phyloP scores from a whole-genome alignment of 2,888 invertebrate genomes.

The Epinotia demarniana region DNA sequence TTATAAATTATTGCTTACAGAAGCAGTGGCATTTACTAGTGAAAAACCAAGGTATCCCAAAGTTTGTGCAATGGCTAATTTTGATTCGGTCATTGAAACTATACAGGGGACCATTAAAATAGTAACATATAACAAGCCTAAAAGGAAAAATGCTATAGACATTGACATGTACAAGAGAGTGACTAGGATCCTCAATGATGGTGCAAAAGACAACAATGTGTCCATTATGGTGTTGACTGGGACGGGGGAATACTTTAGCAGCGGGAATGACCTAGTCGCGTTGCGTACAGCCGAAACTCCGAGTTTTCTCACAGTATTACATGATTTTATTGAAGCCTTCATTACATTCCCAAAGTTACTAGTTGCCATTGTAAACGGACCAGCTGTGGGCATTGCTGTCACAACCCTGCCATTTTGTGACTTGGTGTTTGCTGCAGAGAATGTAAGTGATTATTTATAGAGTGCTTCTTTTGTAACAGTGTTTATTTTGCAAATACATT shows the following conservation, averaged over 20 bases:
- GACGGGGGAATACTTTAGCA: constrained; percentile 91
- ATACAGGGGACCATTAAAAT: constrained; percentile 67
- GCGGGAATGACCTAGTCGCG: constrained; percentile 90
- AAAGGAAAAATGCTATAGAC: constrained; percentile 92
- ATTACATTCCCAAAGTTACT: constrained; percentile 95
- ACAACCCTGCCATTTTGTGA: constrained; percentile 95
- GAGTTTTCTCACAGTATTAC: constrained; percentile 62
- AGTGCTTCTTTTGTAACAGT: not conserved
- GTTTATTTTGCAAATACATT: no score
- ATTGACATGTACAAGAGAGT: constrained; percentile 87
- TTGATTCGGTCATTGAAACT: constrained; percentile 63
- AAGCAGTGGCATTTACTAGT: not conserved
- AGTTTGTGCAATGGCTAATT: constrained; percentile 49
- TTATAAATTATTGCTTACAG: not conserved
- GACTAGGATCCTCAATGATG: constrained; percentile 86
- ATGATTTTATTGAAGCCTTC: constrained; percentile 89
- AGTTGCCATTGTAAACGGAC: constrained; percentile 96
- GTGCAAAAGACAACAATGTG: constrained; percentile 87
- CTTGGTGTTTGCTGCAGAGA: constrained; percentile 94
- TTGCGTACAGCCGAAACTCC: constrained; percentile 51
- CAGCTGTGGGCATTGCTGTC: constrained; percentile 95
- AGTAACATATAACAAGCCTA: constrained; percentile 90
- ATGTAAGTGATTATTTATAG: constrained; percentile 75
- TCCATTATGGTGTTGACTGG: constrained; percentile 91
- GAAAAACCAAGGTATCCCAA: not conserved